Percentiles rank a stretch among this genome's conserved stretches.
These are phyloP conservation scores for Archivesica marissinica DNA, from an alignment of 1,140 invertebrate species.

Conservation along the genomic window DNA sequence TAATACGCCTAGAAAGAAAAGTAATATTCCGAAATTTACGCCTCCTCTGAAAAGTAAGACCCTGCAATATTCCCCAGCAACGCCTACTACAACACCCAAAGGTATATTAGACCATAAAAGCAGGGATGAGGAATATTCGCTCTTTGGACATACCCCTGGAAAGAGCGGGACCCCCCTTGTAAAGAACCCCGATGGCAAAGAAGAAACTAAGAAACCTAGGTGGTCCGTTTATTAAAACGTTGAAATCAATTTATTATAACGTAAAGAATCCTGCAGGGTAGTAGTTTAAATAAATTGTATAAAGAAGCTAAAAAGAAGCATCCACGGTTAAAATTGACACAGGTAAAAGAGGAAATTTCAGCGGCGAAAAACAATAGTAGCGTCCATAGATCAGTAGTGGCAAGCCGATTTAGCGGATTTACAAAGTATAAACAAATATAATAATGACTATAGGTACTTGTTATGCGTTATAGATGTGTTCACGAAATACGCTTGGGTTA, in stretches of 20 bases:
- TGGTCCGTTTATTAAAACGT: too few species aligned
- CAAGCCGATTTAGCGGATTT: conserved; percentile 33
- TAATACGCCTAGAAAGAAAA: too few species aligned
- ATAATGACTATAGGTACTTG: conserved; percentile 7
- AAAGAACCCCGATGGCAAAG: too few species aligned
- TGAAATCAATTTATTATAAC: not conserved
- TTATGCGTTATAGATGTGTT: conserved; percentile 20
- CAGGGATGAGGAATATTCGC: too few species aligned
- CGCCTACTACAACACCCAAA: too few species aligned
- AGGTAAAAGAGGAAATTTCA: not conserved
- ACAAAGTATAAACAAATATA: not conserved
- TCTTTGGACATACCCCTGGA: too few species aligned
- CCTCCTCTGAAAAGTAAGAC: too few species aligned
- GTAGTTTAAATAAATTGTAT: not conserved
- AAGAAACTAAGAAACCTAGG: too few species aligned
- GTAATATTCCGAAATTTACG: too few species aligned
- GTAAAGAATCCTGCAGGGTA: not conserved
- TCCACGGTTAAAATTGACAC: not conserved
- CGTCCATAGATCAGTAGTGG: conserved; percentile 33
- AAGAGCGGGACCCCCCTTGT: too few species aligned
- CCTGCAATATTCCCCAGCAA: too few species aligned
- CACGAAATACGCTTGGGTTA: not conserved
- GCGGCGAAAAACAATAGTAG: not conserved
- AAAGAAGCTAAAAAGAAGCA: not conserved
- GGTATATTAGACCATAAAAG: too few species aligned